Conservation (phyloP, 2,888 invertebrate species). For the Troides oblongomaculatus region DNA sequence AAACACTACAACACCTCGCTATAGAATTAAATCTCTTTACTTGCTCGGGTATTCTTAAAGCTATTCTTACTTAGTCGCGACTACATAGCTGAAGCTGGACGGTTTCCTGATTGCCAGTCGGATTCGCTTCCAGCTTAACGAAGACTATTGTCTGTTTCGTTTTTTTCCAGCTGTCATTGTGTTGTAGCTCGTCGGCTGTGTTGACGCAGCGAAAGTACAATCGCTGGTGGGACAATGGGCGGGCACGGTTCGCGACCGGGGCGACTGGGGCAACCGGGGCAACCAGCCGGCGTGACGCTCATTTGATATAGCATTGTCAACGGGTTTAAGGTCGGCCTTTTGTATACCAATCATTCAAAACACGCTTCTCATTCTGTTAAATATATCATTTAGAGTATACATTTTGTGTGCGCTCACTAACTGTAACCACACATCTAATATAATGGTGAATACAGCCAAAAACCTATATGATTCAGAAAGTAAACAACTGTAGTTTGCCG, state of each 20-base stretch:
- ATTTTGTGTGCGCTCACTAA: background rate
- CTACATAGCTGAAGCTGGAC: too few species aligned
- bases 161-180: background rate
- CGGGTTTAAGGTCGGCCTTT: slow-evolving; percentile 28
- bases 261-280: slow-evolving; percentile 6
- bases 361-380: background rate
- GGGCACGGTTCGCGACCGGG: background rate
- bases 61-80: too few species aligned
- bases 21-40: too few species aligned
- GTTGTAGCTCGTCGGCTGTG: background rate
- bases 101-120: too few species aligned
- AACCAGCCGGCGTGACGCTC: slow-evolving; percentile 33
- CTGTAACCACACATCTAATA: too few species aligned
- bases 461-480: too few species aligned
- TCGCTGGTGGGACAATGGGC: slow-evolving; percentile 30
- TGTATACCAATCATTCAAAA: background rate
- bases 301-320: slow-evolving; percentile 36
- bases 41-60: too few species aligned
- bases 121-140: too few species aligned
- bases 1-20: too few species aligned
- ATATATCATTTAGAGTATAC: background rate
- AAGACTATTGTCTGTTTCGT: too few species aligned
- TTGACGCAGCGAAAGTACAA: slow-evolving; percentile 24
- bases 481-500: too few species aligned
- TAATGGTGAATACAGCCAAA: too few species aligned